phyloP scores from a whole-genome alignment of 2,797 vertebrate species.

The Manis javanica region DNA sequence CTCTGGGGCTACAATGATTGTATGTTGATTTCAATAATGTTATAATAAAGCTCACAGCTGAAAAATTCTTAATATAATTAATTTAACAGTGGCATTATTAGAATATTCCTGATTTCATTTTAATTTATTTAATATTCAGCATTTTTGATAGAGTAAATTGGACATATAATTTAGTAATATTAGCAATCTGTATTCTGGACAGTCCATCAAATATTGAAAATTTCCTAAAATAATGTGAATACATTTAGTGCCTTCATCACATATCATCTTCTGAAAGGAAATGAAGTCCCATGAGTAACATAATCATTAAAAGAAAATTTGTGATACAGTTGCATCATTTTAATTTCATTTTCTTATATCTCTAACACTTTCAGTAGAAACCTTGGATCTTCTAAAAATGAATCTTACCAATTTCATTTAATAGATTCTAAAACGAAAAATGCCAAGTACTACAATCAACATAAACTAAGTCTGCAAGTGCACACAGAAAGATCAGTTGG shows the following conservation, averaged over 20 bases:
- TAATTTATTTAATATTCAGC: slow-evolving; percentile 29
- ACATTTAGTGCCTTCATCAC: neutral
- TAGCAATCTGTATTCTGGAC: neutral
- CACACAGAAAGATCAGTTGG: neutral
- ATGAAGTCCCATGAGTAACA: neutral
- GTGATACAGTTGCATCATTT: neutral
- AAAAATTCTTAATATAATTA: slow-evolving; percentile 10
- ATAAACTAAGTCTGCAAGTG: neutral
- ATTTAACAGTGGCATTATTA: neutral
- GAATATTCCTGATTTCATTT: slow-evolving; percentile 13
- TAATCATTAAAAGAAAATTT: slow-evolving; percentile 43
- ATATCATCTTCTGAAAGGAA: slow-evolving; percentile 43
- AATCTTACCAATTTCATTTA: slow-evolving; percentile 35
- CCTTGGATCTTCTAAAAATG: neutral
- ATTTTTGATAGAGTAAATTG: neutral
- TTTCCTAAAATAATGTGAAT: slow-evolving; percentile 50
- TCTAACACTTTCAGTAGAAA: neutral
- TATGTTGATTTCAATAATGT: neutral
- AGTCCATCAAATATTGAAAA: neutral
- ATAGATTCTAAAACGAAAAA: slow-evolving; percentile 45
- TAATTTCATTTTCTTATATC: slow-evolving; percentile 45
- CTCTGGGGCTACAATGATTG: neutral
- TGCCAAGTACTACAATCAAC: neutral
- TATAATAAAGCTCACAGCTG: neutral
- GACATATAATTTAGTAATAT: neutral